Percentiles rank a stretch among this genome's conserved stretches.
Conservation (phyloP, 2,888 invertebrate species). For the Ormyrus pomaceus region DNA sequence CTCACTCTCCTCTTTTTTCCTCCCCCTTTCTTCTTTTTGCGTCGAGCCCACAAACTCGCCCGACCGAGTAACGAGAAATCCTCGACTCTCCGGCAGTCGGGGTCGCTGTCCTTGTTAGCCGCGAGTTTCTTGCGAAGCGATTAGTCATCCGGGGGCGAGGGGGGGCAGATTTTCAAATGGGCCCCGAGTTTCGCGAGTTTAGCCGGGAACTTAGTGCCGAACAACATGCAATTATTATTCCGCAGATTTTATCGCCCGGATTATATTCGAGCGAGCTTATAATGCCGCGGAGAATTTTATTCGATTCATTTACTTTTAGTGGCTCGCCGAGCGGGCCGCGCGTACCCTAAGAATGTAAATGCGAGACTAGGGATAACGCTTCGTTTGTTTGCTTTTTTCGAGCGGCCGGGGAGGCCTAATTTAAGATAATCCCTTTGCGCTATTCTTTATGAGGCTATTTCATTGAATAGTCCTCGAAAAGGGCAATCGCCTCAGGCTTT, state of each 20-base stretch:
- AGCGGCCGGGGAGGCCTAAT: too few species aligned
- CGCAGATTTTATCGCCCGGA: constrained; percentile 31
- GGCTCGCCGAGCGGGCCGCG: neutral
- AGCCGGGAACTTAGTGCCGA: constrained; percentile 30
- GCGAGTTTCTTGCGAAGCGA: constrained; percentile 52
- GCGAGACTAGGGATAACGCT: too few species aligned
- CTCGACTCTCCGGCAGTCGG: constrained; percentile 11
- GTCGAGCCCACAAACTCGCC: constrained; percentile 40
- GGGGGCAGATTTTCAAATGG: constrained; percentile 47
- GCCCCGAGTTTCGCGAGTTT: constrained; percentile 1
- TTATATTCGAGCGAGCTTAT: constrained; percentile 19
- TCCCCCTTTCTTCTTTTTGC: constrained; percentile 6
- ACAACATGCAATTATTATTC: constrained; percentile 45
- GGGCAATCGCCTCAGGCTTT: too few species aligned
- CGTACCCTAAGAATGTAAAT: too few species aligned
- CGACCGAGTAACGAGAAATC: constrained; percentile 48
- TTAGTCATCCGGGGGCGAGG: constrained; percentile 48
- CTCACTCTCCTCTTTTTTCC: constrained; percentile 3
- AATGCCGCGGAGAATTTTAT: constrained; percentile 22
- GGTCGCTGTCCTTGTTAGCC: constrained; percentile 47
- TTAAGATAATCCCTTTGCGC: too few species aligned
- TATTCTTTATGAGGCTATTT: too few species aligned
- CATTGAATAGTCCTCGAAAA: too few species aligned
- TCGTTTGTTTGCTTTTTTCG: neutral
- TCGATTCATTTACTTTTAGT: constrained; percentile 37